phyloP scores from a whole-genome alignment of 2,113 vertebrate species.

The Paracyprichromis sp. region DNA sequence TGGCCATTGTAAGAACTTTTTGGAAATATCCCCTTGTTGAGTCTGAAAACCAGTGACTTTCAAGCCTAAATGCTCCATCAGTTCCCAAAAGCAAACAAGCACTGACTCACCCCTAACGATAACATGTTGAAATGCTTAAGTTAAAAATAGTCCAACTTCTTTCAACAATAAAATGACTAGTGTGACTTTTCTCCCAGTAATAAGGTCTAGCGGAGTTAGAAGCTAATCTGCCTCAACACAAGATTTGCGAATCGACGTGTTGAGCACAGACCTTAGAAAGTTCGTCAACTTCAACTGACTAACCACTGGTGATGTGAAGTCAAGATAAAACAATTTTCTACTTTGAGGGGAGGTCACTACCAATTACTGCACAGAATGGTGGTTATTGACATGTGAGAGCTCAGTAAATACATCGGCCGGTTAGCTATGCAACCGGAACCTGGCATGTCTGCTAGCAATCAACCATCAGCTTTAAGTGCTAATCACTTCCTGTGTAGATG shows the following conservation, averaged over 20 bases:
- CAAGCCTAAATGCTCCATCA: neutral
- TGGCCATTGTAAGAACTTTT: neutral
- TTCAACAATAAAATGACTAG: neutral
- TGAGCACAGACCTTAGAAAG: neutral
- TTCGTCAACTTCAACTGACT: neutral
- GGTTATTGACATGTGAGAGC: neutral
- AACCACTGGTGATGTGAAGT: neutral
- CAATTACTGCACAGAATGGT: neutral
- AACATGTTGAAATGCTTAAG: neutral
- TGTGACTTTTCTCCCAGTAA: neutral
- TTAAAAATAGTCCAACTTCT: neutral
- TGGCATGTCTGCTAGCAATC: neutral
- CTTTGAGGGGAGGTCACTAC: neutral
- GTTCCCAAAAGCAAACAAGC: neutral
- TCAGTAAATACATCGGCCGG: neutral
- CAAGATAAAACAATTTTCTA: neutral
- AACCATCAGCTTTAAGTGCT: neutral
- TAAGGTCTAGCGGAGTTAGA: neutral
- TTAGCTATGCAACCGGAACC: neutral
- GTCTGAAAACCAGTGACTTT: neutral
- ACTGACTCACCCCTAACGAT: neutral
- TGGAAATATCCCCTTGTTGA: neutral
- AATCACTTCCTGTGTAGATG: neutral
- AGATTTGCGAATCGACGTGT: neutral
- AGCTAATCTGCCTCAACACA: neutral